Base-by-base conservation (phyloP, 2,113 vertebrate genomes). In the Aix galericulata region DNA sequence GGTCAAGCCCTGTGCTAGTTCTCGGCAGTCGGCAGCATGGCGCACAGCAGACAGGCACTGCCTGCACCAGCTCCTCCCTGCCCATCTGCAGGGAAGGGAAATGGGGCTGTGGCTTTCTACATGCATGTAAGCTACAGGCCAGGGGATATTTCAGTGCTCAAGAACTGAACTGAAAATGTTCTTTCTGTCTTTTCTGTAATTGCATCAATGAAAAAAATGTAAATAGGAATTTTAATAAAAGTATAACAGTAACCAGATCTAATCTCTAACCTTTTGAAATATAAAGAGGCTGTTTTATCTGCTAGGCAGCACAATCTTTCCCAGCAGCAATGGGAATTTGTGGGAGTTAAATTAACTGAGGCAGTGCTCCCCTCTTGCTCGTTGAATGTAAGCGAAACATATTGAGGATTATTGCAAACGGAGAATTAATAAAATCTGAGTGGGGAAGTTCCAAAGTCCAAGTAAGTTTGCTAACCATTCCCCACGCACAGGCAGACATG, bases 241-340 rank as follows among this genome's bases (percentile, higher is more conserved):
- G 89, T 59, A 8, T 77, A 88, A 86, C 85, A 67, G 73, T 56
- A 90, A 91, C 72, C 52, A 95, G 95, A 96, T 94, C 83, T 94
- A 95, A 97, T 96, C 95, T 95, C 68, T 92, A 94, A 94, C 93
- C 93, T 95, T 93, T 94, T 81, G 76, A 96, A 96, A 95, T 91
- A 95, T 67, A 93, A 95, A 83, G 92, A 86, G 93, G 93, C 85
- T 86, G 76, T 90, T 94, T 88, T 91, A 91, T 95, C 93, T 86
- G 75, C 1, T 6, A 63, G 63, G 91, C 94, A 94, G 77, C 79
- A 78, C 88, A 94, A 78, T 88, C 87, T 91, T 90, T 90, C 82
- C 63, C 91, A 89, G 94, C 89, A 93, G 91, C 46, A 75, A 84
- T 71, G 91, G 91, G 89, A 88, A 96, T 94, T 95, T 93, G 95